Evolutionary conservation across 1,140 invertebrate genomes (phyloP), one percentile per base, ranked within the genome.

Genomic region (Gryllus bimaculatus): DNA sequence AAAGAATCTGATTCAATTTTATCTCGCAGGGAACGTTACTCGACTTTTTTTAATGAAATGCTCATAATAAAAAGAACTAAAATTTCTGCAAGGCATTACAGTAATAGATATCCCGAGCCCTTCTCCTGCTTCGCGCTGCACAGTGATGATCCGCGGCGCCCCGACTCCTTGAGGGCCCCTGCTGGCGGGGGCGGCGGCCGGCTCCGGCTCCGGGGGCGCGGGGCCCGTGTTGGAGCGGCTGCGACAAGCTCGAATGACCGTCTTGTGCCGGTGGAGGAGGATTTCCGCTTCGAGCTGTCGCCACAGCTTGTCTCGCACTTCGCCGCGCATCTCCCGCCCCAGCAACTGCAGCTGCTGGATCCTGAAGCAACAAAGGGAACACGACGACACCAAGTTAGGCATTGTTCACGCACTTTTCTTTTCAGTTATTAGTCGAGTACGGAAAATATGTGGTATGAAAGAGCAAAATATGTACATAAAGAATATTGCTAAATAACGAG

Each of bases 301-400:
- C 94, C 94, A 96, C 7, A 96, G 85, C 79, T 92, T 92, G 82
- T 95, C 93, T 82, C 94, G 88, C 8, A 90, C 83, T 82, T 95
- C 93, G 20, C 90, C 89, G n/a, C 92, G 90, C 88, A 93, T 91
- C 85, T 94, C 90, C 81, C 93, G 88, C 81, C 81, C 91, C 73
- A 95, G 86, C n/a, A 96, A 85, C 85, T 96, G 94, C 81, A 96
- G 89, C 85, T 96, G 94, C 83, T 96, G 94, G 85, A 96, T 95
- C 82, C 94, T 90, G 80, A 20, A 81, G 66, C 76, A 80, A 20
- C 76, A 49, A 76, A 49, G 13, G 26, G 4, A n/a, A 79, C 8
- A 47, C 47, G 13, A 15, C 0, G 13, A 2, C 8, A 39, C 26
- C 26, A 1, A 39, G 5, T 39, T 39, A 39, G 5, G 5, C 26